Evolutionary conservation across 2,113 vertebrate genomes (phyloP).

Genomic region (Periophthalmodon schlosseri): DNA sequence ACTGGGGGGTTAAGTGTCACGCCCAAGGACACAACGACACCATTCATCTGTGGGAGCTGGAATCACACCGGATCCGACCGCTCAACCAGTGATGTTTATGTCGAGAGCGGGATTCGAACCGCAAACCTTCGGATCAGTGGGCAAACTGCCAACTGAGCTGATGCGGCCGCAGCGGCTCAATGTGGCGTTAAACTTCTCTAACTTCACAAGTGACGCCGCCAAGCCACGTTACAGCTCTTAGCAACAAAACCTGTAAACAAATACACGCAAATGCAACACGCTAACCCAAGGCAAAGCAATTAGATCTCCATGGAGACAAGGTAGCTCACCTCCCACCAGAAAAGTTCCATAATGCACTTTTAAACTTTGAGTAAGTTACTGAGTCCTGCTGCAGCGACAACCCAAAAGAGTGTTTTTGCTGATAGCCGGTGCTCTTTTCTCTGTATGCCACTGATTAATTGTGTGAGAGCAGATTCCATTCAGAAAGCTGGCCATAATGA

Average conservation of each 20-base stretch:
- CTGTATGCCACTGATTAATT: not conserved
- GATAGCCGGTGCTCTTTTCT: not conserved
- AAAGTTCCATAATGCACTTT: not conserved
- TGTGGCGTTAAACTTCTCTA: too few relatives aligned
- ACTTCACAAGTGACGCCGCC: too few relatives aligned
- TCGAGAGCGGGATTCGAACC: too few relatives aligned
- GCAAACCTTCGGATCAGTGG: too few relatives aligned
- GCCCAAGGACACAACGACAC: too few relatives aligned
- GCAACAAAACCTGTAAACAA: not conserved
- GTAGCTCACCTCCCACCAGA: not conserved
- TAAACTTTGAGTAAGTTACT: not conserved
- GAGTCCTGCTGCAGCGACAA: not conserved
- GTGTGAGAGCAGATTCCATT: constrained; percentile 21
- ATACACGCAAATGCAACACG: not conserved
- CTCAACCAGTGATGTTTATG: too few relatives aligned
- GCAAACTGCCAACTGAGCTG: too few relatives aligned
- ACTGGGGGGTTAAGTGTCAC: too few relatives aligned
- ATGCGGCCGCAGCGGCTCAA: too few relatives aligned
- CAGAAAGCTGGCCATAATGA: constrained; percentile 7
- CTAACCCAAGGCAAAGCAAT: not conserved
- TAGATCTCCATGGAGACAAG: not conserved
- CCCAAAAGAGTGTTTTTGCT: not conserved
- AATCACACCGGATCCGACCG: too few relatives aligned
- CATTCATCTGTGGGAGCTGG: too few relatives aligned
- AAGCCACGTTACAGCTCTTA: not conserved